Percentiles rank a stretch among this genome's conserved stretches.
These are phyloP conservation scores for Stichodactyla helianthus DNA, from an alignment of 64 coral and sea anemone species.

Conservation along the genomic window DNA sequence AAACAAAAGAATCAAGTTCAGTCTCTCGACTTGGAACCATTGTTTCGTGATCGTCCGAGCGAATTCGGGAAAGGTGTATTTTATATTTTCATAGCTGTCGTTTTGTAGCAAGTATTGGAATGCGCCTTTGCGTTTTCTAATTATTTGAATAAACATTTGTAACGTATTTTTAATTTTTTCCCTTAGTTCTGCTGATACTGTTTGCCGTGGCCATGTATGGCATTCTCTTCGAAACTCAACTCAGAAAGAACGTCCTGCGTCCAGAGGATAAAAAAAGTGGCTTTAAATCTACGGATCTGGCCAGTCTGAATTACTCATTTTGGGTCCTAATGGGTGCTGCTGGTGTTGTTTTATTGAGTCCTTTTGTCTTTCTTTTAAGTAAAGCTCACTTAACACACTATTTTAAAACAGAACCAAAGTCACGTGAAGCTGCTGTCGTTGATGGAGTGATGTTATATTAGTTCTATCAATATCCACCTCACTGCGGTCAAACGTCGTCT, in stretches of 20 bases:
- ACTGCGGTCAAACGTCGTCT: too few relatives aligned
- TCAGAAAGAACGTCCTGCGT: slow-evolving; percentile 76
- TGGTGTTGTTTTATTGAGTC: slow-evolving; percentile 56
- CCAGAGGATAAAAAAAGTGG: slow-evolving; percentile 42
- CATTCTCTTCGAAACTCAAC: slow-evolving; percentile 65
- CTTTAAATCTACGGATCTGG: slow-evolving; percentile 66
- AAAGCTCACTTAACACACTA: slow-evolving; percentile 63
- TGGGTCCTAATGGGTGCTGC: slow-evolving; percentile 75
- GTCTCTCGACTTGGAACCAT: too few relatives aligned
- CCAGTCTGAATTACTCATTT: slow-evolving; percentile 65
- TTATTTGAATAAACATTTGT: not conserved
- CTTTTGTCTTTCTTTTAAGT: slow-evolving; percentile 46
- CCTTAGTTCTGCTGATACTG: slow-evolving; percentile 56
- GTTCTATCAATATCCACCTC: too few relatives aligned
- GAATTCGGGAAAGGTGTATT: too few relatives aligned
- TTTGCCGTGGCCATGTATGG: slow-evolving; percentile 61
- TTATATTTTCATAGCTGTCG: too few relatives aligned
- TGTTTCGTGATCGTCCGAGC: too few relatives aligned
- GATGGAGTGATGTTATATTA: slow-evolving; percentile 94
- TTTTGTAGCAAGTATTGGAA: too few relatives aligned
- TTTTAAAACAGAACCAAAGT: slow-evolving; percentile 46
- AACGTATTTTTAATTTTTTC: not conserved
- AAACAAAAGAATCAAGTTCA: too few relatives aligned
- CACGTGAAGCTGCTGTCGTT: slow-evolving; percentile 43
- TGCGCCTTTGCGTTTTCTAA: not conserved